Percentiles rank a stretch among this genome's conserved stretches.
Conservation (phyloP, 2,113 vertebrate species). For the Protobothrops mucrosquamatus region DNA sequence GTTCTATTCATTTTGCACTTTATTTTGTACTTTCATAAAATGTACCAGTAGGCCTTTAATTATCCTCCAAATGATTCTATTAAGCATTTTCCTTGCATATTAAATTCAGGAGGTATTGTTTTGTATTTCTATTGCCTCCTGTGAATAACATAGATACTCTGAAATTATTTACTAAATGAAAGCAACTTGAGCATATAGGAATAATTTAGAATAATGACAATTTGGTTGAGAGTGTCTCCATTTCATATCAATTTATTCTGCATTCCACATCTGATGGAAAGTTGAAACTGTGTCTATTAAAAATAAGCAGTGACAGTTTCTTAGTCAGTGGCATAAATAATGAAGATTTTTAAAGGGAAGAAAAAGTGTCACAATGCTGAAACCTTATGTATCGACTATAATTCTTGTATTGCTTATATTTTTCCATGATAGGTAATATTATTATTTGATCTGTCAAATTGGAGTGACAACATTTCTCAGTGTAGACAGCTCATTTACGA, state of each 20-base stretch:
- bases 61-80: conserved; percentile 69
- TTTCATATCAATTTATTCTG: conserved; percentile 65
- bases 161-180: conserved; percentile 70
- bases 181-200: conserved; percentile 68
- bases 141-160: conserved; percentile 56
- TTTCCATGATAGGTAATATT: conserved; percentile 70
- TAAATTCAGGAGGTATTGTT: conserved; percentile 70
- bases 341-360: conserved; percentile 71
- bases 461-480: conserved; percentile 64
- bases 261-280: conserved; percentile 62
- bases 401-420: conserved; percentile 69
- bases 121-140: conserved; percentile 59
- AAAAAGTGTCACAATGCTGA: conserved; percentile 69
- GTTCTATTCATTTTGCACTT: conserved; percentile 63
- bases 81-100: conserved; percentile 70
- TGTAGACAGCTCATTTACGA: conserved; percentile 67
- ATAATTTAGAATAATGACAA: conserved; percentile 67
- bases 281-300: conserved; percentile 63
- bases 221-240: conserved; percentile 67
- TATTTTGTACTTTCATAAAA: conserved; percentile 65
- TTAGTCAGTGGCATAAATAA: conserved; percentile 74
- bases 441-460: conserved; percentile 75
- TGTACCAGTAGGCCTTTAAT: conserved; percentile 69
- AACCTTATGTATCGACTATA: conserved; percentile 63
- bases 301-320: conserved; percentile 71